Evolutionary conservation across 2,797 vertebrate genomes (phyloP).

Genomic region (Pseudomugil tenellus): DNA sequence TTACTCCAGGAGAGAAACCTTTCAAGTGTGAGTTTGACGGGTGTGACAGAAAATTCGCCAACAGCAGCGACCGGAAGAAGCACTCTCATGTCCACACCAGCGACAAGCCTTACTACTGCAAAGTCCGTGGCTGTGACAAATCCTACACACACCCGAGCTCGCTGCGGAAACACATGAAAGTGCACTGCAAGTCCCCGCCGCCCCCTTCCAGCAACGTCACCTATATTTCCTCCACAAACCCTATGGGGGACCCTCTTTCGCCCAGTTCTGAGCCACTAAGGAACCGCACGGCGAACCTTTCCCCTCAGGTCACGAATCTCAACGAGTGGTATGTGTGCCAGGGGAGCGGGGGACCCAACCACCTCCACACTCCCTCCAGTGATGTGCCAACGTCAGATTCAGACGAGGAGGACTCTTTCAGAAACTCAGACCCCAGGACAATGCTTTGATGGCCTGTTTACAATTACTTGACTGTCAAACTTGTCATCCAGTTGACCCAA

Average conservation of each 20-base stretch:
- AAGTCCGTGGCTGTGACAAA: slow-evolving; percentile 94
- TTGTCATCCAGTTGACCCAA: slow-evolving; percentile 18
- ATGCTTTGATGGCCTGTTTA: slow-evolving; percentile 86
- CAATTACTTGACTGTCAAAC: slow-evolving; percentile 52
- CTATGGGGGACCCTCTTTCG: slow-evolving; percentile 86
- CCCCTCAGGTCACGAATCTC: slow-evolving; percentile 97
- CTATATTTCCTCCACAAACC: slow-evolving; percentile 85
- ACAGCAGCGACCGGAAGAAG: slow-evolving; percentile 99
- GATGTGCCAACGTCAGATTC: slow-evolving; percentile 90
- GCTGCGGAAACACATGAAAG: slow-evolving; percentile 96
- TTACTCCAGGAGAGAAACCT: slow-evolving; percentile 92
- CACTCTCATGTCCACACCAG: slow-evolving; percentile 98
- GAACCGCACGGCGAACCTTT: slow-evolving; percentile 87
- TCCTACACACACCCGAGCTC: slow-evolving; percentile 96
- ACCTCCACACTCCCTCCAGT: slow-evolving; percentile 92
- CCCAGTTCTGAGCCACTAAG: slow-evolving; percentile 84
- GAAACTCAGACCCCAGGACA: slow-evolving; percentile 89
- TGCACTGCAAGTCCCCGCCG: slow-evolving; percentile 96
- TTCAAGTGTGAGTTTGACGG: slow-evolving; percentile 99
- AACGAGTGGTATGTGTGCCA: slow-evolving; percentile 99
- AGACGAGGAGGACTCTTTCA: slow-evolving; percentile 91
- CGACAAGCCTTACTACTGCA: slow-evolving; percentile 98
- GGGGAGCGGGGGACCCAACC: slow-evolving; percentile 88
- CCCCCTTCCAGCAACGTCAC: slow-evolving; percentile 86
- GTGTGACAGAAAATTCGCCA: slow-evolving; percentile 97